Conservation (phyloP, 2,888 invertebrate genomes). For the Pogonocherus hispidulus region DNA sequence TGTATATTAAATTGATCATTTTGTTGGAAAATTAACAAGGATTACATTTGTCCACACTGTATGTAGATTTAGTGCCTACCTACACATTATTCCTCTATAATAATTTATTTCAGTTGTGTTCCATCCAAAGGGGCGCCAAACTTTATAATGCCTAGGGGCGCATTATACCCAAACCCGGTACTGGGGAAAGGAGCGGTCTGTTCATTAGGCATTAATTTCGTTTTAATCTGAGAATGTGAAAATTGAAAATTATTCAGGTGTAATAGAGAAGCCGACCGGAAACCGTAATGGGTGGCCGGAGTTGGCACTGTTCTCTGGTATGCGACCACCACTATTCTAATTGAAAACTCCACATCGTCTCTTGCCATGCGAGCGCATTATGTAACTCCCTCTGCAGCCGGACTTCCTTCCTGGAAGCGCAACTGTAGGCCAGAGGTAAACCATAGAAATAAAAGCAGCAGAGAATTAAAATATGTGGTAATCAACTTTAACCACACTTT, state of each 20-base stretch:
- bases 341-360: slow-evolving; percentile 57
- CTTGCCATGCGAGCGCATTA: slow-evolving; percentile 41
- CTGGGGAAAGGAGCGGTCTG: slow-evolving; percentile 49
- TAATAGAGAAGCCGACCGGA: slow-evolving; percentile 64
- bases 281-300: slow-evolving; percentile 62
- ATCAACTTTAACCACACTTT: too few relatives aligned
- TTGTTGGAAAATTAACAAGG: too few relatives aligned
- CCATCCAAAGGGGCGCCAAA: too few relatives aligned
- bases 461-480: background rate
- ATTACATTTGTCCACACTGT: too few relatives aligned
- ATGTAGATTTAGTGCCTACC: too few relatives aligned
- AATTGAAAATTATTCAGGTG: slow-evolving; percentile 66
- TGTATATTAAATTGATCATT: too few relatives aligned
- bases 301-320: slow-evolving; percentile 58
- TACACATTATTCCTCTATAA: too few relatives aligned
- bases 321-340: slow-evolving; percentile 56
- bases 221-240: slow-evolving; percentile 64
- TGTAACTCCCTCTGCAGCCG: slow-evolving; percentile 44
- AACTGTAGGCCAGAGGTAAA: slow-evolving; percentile 12
- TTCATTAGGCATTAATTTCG: slow-evolving; percentile 65
- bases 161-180: slow-evolving; percentile 28
- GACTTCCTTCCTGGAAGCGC: slow-evolving; percentile 19
- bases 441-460: background rate
- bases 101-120: too few relatives aligned
- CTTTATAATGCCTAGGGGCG: too few relatives aligned